phyloP scores from a whole-genome alignment of 2,888 invertebrate species.

The Linnaemya vulpina region DNA sequence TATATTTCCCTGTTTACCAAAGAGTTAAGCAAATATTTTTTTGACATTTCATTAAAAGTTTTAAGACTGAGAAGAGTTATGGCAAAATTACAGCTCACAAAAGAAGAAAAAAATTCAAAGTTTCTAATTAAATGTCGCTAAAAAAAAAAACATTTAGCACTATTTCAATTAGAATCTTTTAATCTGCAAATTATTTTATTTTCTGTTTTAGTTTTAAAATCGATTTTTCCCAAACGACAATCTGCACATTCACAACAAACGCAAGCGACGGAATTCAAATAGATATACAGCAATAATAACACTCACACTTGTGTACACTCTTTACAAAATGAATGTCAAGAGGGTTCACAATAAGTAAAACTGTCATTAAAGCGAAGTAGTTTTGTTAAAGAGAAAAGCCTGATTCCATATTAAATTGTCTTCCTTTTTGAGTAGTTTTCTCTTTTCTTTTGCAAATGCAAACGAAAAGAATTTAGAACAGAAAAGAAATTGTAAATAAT shows the following conservation, averaged over 20 bases:
- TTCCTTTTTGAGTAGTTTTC: background rate
- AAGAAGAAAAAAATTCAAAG: too few relatives aligned
- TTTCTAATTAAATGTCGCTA: too few relatives aligned
- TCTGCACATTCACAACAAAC: constrained; percentile 30
- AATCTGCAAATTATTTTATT: constrained; percentile 7
- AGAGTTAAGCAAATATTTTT: background rate
- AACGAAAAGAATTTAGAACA: background rate
- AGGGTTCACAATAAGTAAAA: constrained; percentile 30
- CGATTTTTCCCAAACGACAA: constrained; percentile 79
- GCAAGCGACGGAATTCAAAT: background rate
- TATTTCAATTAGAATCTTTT: too few relatives aligned
- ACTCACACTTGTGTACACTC: background rate
- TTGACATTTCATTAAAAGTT: background rate
- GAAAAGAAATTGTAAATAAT: background rate
- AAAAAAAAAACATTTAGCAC: too few relatives aligned
- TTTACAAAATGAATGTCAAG: constrained; percentile 26
- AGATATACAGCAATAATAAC: background rate
- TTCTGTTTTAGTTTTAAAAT: constrained; percentile 75
- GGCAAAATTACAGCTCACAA: background rate
- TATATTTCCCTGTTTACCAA: background rate
- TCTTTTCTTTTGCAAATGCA: background rate
- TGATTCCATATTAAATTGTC: background rate
- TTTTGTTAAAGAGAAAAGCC: background rate
- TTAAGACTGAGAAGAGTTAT: background rate
- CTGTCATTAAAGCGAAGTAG: constrained; percentile 17